phyloP scores from a whole-genome alignment of 2,888 invertebrate genomes.

The Stenodera caucasica region DNA sequence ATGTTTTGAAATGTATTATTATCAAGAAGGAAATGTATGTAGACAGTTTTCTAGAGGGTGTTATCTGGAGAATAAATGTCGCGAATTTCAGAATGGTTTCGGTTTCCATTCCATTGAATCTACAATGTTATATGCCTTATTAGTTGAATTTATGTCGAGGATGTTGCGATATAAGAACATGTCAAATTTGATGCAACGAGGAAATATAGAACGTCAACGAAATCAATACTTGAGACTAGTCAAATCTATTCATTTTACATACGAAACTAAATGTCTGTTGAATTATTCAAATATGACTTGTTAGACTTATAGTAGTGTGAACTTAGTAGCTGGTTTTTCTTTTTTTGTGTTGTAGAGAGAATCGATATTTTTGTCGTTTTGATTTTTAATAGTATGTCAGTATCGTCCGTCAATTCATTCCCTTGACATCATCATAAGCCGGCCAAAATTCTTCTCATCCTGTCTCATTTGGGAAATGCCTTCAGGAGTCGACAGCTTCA shows the following conservation, averaged over 20 bases:
- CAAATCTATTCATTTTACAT: constrained; percentile 29
- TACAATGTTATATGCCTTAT: background rate
- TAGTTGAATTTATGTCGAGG: constrained; percentile 11
- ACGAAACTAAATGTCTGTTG: constrained; percentile 21
- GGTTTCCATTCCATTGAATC: constrained; percentile 15
- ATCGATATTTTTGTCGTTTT: too few relatives aligned
- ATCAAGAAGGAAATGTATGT: too few relatives aligned
- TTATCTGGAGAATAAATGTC: background rate
- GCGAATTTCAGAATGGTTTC: background rate
- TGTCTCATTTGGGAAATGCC: constrained; percentile 44
- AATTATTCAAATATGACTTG: constrained; percentile 23
- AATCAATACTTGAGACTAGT: constrained; percentile 26
- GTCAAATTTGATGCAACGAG: constrained; percentile 11
- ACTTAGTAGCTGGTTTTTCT: constrained; percentile 13
- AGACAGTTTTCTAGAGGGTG: too few relatives aligned
- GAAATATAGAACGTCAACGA: constrained; percentile 18
- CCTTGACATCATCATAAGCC: constrained; percentile 43
- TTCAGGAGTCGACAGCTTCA: constrained; percentile 37
- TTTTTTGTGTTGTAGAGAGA: too few relatives aligned
- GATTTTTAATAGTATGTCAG: too few relatives aligned
- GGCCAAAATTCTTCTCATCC: constrained; percentile 43
- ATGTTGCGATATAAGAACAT: constrained; percentile 3
- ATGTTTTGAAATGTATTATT: too few relatives aligned
- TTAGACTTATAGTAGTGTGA: constrained; percentile 20
- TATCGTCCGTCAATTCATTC: constrained; percentile 40